phyloP scores from a whole-genome alignment of 2,113 vertebrate genomes.

The Forbesichthys agassizii region DNA sequence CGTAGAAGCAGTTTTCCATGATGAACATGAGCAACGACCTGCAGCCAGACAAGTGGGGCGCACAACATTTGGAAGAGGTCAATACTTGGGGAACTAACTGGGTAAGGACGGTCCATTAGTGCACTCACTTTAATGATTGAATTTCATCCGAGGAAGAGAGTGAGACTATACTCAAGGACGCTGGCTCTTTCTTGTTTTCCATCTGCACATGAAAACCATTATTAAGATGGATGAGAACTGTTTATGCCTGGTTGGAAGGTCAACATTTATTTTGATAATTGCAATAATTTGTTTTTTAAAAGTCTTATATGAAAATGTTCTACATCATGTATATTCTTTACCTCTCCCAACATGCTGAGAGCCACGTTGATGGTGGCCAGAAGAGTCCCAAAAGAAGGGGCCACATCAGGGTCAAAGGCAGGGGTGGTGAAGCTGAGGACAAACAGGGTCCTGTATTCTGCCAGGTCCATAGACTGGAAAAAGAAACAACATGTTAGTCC shows the following conservation, averaged over 20 bases:
- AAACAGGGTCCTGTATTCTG: constrained; percentile 91
- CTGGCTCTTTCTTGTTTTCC: constrained; percentile 94
- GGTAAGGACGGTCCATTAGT: not conserved
- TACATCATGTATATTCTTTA: constrained; percentile 38
- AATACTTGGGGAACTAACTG: not conserved
- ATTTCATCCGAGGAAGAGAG: constrained; percentile 86
- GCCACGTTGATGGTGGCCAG: constrained; percentile 94
- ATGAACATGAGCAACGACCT: constrained; percentile 96
- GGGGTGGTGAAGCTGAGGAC: constrained; percentile 93
- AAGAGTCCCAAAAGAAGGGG: constrained; percentile 96
- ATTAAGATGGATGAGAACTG: not conserved
- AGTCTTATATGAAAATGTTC: no score
- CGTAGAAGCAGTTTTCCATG: constrained; percentile 98
- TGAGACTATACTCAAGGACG: constrained; percentile 78
- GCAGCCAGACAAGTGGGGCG: not conserved
- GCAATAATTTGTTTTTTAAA: no score
- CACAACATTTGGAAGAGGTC: not conserved
- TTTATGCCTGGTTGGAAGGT: no score
- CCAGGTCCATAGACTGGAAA: constrained; percentile 89
- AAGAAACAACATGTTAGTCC: not conserved
- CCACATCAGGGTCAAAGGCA: constrained; percentile 91
- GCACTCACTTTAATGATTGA: constrained; percentile 88
- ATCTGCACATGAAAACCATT: constrained; percentile 69
- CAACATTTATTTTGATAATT: no score
- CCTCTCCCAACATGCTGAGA: constrained; percentile 94